These are phyloP conservation scores for Halictus rubicundus DNA, from an alignment of 1,140 invertebrate genomes.

Conservation along the genomic window DNA sequence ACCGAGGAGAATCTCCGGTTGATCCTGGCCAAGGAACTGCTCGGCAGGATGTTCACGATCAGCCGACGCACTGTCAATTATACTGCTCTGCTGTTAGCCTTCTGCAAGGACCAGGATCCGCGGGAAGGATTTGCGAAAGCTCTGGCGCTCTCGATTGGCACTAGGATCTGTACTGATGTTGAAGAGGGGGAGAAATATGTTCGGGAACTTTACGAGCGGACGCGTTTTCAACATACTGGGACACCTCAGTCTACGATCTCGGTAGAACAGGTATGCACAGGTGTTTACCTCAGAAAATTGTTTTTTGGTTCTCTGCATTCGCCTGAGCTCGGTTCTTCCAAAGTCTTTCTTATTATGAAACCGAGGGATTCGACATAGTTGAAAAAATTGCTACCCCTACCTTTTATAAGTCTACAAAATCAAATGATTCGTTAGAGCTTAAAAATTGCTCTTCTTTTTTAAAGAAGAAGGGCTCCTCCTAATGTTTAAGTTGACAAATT, in stretches of 20 bases:
- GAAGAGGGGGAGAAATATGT: slow-evolving; percentile 77
- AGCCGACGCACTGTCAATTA: slow-evolving; percentile 81
- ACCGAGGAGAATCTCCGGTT: slow-evolving; percentile 28
- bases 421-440: no score
- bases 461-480: no score
- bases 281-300: no score
- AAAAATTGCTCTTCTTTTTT: no score
- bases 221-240: background rate
- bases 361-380: no score
- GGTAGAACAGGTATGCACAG: no score
- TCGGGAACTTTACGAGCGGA: slow-evolving; percentile 32
- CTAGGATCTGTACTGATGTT: slow-evolving; percentile 77
- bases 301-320: no score
- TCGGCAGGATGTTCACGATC: slow-evolving; percentile 81
- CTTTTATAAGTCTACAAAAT: no score
- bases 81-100: slow-evolving; percentile 81
- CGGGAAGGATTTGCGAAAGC: slow-evolving; percentile 81
- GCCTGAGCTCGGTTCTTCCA: no score
- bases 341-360: no score
- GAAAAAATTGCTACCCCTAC: no score
- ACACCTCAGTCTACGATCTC: background rate
- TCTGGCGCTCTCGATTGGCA: slow-evolving; percentile 81
- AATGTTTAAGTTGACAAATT: no score
- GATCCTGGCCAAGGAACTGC: slow-evolving; percentile 79
- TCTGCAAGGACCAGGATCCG: slow-evolving; percentile 82